Evolutionary conservation across 30 jellyfish, hydroid and myxozoan species (phyloP).

Genomic region (Chironex yamaguchii): DNA sequence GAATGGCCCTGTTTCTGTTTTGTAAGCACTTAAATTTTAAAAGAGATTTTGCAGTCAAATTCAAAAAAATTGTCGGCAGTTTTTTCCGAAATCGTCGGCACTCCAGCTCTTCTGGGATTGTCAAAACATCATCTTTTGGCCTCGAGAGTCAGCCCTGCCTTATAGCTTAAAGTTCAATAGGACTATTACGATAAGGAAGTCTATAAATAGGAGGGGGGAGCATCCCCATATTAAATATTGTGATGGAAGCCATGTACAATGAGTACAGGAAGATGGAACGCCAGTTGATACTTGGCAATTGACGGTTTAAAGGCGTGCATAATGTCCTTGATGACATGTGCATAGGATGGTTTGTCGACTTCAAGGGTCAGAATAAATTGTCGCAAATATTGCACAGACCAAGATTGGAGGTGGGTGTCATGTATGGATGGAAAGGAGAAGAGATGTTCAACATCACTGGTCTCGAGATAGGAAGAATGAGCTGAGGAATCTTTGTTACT

Average conservation of each 20-base stretch:
- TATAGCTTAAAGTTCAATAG: constrained; percentile 32
- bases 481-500: neutral
- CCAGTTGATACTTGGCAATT: constrained; percentile 34
- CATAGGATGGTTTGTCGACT: constrained; percentile 24
- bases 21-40: no score
- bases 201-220: constrained; percentile 62
- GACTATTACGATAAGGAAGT: constrained; percentile 59
- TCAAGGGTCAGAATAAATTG: constrained; percentile 14
- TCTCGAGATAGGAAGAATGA: neutral
- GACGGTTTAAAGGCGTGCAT: neutral
- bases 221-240: constrained; percentile 20
- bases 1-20: no score
- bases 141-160: no score
- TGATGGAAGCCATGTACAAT: constrained; percentile 39
- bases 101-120: no score
- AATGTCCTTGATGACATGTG: constrained; percentile 40
- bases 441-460: neutral
- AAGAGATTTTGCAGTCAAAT: no score
- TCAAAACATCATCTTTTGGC: no score
- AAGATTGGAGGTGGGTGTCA: neutral
- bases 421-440: constrained; percentile 10
- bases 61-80: no score
- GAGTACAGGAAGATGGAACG: constrained; percentile 33
- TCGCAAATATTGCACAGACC: neutral
- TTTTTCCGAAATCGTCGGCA: no score